Base-by-base conservation (phyloP, 2,797 vertebrate species). In the Urocyon cinereoargenteus region DNA sequence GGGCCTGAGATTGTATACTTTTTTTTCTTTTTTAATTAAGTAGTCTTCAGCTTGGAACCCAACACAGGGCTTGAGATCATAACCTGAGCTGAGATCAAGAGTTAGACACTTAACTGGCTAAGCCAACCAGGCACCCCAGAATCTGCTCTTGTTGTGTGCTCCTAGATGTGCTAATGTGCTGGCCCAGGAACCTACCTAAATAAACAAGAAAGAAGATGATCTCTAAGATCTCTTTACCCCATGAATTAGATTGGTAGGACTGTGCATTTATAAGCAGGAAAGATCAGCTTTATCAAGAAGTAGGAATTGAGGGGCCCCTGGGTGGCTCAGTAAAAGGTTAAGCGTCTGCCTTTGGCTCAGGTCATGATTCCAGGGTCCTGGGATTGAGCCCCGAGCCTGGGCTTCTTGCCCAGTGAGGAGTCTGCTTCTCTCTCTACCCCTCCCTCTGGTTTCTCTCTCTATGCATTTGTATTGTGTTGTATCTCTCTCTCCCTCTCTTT, bases 271-370 rank as follows among this genome's bases (percentile, higher is more conserved):
- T 89, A 77, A 78, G 55, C 86, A 61, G 77, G 55, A 84, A 62
- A 88, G 70, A 73, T 84, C 34, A 96, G 24, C 78, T 81, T 95
- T 57, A 85, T 34, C 86, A 68, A 85, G 66, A 93, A 84, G 24
- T 92, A 87, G 72, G 31, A 86, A 64, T 53, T 94, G 81, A 73
- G n/a, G 40, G 40, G 40, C 40, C 40, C 40, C 40, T 45, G 40
- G 40, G 40, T 45, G 40, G 40, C 40, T 45, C 40, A 45, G 40
- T 45, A 8, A 45, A 45, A 45, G 40, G 40, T 45, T 45, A 45
- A 45, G 40, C 40, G 1, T 45, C 40, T 45, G 40, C 40, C 40
- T 40, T 40, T 40, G 40, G 40, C 40, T 40, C 40, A 40, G 40
- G 40, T 40, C 40, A 40, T 40, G 40, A 40, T 40, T 40, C 40